Evolutionary conservation across 2,888 invertebrate genomes (phyloP).

Genomic region (Gisinianus flammeolus): DNA sequence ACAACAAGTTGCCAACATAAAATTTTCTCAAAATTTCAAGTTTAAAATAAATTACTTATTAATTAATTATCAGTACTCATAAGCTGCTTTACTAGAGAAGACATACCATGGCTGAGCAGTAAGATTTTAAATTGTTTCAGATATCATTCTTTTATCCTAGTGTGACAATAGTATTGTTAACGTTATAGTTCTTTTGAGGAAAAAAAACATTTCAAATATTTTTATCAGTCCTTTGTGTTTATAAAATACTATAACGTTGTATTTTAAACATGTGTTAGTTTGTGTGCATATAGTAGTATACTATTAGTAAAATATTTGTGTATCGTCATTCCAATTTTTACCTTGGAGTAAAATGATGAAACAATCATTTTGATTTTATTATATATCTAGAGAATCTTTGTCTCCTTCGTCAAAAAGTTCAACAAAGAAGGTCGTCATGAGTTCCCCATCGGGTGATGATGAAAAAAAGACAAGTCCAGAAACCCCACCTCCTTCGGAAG

Average conservation of each 20-base stretch:
- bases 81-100: no score
- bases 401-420: neutral
- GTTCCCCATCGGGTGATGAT: neutral
- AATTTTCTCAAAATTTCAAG: neutral
- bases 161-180: neutral
- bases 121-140: neutral
- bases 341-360: no score
- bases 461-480: neutral
- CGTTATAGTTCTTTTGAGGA: neutral
- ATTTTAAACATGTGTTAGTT: neutral
- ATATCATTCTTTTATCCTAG: neutral
- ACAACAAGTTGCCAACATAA: conserved; percentile 1
- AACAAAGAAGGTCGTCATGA: neutral
- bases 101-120: conserved; percentile 23
- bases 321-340: no score
- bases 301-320: no score
- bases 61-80: neutral
- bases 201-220: neutral
- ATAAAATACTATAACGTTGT: no score
- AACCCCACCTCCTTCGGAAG: neutral
- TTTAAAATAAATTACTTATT: neutral
- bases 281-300: neutral
- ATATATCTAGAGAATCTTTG: neutral
- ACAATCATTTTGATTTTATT: no score
- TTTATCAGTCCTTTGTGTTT: neutral